These are phyloP conservation scores for Carlito syrichta DNA, from an alignment of 2,113 vertebrate species.

Conservation along the genomic window DNA sequence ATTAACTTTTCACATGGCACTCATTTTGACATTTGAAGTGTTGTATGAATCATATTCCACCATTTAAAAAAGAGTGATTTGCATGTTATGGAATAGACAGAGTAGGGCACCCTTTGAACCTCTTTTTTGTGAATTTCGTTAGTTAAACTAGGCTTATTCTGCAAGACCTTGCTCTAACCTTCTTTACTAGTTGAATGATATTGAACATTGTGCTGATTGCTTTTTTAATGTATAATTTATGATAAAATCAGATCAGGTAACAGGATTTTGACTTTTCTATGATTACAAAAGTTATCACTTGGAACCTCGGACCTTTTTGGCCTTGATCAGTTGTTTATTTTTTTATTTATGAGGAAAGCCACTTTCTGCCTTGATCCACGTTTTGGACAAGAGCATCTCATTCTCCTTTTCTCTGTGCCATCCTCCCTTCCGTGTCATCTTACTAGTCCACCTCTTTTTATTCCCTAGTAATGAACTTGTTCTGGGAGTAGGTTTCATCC, in stretches of 20 bases:
- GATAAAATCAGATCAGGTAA: neutral
- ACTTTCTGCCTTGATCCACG: no score
- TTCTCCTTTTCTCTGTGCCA: no score
- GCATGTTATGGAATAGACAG: neutral
- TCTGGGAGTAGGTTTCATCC: neutral
- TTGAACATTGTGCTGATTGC: neutral
- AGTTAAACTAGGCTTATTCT: neutral
- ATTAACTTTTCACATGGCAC: slow-evolving; percentile 5
- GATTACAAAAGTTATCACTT: neutral
- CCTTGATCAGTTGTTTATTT: neutral
- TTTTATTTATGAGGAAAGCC: neutral
- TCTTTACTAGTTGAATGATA: neutral
- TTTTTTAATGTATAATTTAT: neutral
- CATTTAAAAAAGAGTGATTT: neutral
- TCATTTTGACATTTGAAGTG: neutral
- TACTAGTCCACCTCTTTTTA: neutral
- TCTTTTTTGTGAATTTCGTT: neutral
- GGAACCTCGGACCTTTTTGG: neutral
- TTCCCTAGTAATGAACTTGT: neutral
- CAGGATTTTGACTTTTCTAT: neutral
- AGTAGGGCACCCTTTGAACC: neutral
- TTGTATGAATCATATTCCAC: neutral
- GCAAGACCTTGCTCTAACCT: neutral
- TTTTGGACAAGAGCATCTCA: neutral
- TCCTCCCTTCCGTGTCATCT: neutral